Base-by-base conservation (phyloP, 2,113 vertebrate genomes). In the Canis aureus region DNA sequence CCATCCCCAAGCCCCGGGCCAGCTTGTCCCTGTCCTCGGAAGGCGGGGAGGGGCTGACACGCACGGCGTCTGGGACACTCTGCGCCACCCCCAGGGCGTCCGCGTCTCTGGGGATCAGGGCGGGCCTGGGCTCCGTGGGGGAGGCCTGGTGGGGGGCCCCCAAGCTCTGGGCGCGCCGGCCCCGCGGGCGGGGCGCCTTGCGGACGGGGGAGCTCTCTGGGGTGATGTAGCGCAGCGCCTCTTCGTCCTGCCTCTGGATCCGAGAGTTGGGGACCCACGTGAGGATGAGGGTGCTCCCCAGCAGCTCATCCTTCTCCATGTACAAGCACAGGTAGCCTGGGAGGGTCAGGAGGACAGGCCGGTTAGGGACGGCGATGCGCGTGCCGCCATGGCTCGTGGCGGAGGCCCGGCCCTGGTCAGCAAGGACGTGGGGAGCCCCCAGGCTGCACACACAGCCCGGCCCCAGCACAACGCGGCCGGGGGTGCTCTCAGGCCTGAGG, bases 191-290 rank as follows among this genome's bases (percentile, higher is more conserved):
- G 38, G 99, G 99, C 0, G 99, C 99, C 88, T 99, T 99, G 32
- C 98, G 99, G n/a, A 99, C 99, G 0, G 99, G 99, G 11, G 99
- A 99, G 99, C 99, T 99, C 98, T 99, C 99, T 0, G 99, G 99
- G 0, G 99, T 99, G 98, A 99, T 96, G 97, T 99, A 99, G 62
- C 99, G 99, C 96, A 99, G 97, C 0, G 99, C 99, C 86, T 99
- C 99, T 80, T 99, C 99, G 0, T 99, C 99, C 98, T 99, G 99
- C 97, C 99, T 98, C 99, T 99, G 99, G 98, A 99, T 99, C 69
- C 99, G 99, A 0, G 99, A 98, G 98, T 99, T 99, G 17, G 99
- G 99, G 97, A 99, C 99, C 99, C 99, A 99, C 16, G 99, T 99
- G 49, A 99, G 98, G 97, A 99, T 99, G 82, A 99, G 99, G 0